Evolutionary conservation across 2,113 vertebrate genomes (phyloP).

Genomic region (Elanoides forficatus): DNA sequence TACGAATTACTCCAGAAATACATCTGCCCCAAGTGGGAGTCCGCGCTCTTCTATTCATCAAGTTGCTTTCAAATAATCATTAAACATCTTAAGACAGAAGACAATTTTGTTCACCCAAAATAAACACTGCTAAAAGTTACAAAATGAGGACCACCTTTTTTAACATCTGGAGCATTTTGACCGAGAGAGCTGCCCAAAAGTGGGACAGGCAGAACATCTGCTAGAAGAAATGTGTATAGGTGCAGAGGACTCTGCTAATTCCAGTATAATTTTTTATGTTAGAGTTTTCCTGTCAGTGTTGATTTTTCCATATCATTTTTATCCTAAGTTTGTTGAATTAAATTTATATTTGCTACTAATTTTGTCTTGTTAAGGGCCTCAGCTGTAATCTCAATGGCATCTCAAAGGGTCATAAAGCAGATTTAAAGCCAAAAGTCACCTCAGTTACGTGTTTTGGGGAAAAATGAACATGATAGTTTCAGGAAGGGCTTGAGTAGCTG

Average conservation of each 20-base stretch:
- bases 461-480: not conserved
- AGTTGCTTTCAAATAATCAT: constrained; percentile 42
- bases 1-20: constrained; percentile 33
- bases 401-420: not conserved
- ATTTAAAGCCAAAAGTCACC: not conserved
- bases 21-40: not conserved
- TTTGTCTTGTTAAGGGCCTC: not conserved
- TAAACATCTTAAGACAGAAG: not conserved
- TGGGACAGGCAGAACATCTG: not conserved
- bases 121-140: not conserved
- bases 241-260: not conserved
- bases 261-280: not conserved
- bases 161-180: not conserved
- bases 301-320: not conserved
- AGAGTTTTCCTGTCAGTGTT: not conserved
- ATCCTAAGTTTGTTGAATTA: not conserved
- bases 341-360: not conserved
- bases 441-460: not conserved
- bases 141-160: not conserved
- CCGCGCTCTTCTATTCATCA: not conserved
- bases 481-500: not conserved
- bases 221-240: not conserved
- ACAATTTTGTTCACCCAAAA: not conserved
- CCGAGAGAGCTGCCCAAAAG: not conserved
- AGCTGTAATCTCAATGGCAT: not conserved